Base-by-base conservation (phyloP, 30 jellyfish, hydroid and myxozoan genomes). In the Hydra vulgaris region DNA sequence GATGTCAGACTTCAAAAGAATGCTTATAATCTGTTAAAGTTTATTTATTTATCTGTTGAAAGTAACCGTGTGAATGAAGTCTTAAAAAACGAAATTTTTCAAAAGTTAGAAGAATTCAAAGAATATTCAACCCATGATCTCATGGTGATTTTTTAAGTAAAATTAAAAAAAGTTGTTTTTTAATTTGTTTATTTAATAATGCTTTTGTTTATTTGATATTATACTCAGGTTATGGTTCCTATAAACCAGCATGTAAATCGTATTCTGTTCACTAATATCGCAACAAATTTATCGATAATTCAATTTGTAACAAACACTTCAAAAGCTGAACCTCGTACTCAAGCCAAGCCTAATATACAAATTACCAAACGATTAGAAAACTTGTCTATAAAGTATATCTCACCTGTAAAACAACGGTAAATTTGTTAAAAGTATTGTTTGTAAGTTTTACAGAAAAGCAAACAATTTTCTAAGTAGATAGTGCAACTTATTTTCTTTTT, bases 251-350 rank as follows among this genome's bases (percentile, higher is more conserved):
- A n/a, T 68, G 26, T 68, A 68, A 20, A 68, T 70, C 54, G 78
- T 78, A 19, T 1, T 0, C 79, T 78, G 52, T 1, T 53, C 53
- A 1, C 83, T 8, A 54, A 61, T 7, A 53, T 78, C 7, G 78
- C 85, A 8, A 78, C 85, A 17, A 78, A 78, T 61, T 52, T 78
- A 19, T 54, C 85, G 56, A 78, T 78, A 0, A 25, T 75, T 25
- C 61, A 40, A 5, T 40, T 40, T 40, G 61, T 40, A 12, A 40
- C 61, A 40, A 40, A 40, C 61, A 3, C 12, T 40, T 40, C 61
- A 40, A 40, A 40, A 40, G 61, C 12, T 40, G 61, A 40, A 12
- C 12, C 61, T 12, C 5, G 61, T 40, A 3, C 61, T 12, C 61
- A 40, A 40, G 61, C 12, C 61, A 40, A 40, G 12, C 12, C 12